Evolutionary conservation across 2,113 vertebrate species (phyloP).

Genomic region (Melanostigma gelatinosum): DNA sequence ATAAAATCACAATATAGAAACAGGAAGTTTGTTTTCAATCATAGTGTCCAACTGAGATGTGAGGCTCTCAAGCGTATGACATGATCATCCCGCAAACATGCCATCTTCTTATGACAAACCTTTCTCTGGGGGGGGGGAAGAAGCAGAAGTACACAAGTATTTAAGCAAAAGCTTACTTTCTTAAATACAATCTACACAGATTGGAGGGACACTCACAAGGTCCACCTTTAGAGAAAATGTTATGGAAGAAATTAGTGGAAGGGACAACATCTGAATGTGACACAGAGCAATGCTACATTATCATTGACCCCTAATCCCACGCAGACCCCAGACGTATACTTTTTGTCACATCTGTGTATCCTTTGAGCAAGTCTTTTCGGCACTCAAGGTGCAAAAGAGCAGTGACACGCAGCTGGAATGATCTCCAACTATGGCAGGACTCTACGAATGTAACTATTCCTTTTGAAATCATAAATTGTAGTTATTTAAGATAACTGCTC

Average conservation of each 20-base stretch:
- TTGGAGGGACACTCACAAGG: constrained; percentile 73
- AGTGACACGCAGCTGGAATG: neutral
- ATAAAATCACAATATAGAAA: neutral
- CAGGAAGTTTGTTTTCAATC: neutral
- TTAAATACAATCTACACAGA: neutral
- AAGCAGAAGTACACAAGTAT: neutral
- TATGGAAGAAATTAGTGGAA: neutral
- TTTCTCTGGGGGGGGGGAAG: constrained; percentile 70
- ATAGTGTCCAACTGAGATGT: constrained; percentile 50
- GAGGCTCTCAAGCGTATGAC: constrained; percentile 49
- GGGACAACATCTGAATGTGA: neutral
- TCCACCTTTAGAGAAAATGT: constrained; percentile 73
- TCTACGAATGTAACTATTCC: neutral
- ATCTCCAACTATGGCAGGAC: neutral
- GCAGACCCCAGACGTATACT: neutral
- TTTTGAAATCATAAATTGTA: neutral
- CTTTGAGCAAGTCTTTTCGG: too few species aligned
- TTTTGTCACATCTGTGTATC: neutral
- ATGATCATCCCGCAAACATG: constrained; percentile 71
- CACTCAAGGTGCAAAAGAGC: neutral
- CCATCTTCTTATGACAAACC: constrained; percentile 76
- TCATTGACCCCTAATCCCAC: neutral
- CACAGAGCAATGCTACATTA: neutral
- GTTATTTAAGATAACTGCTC: neutral
- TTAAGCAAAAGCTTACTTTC: neutral